Evolutionary conservation across 2,888 invertebrate genomes (phyloP), one percentile per base, ranked within the genome.

Genomic region (Ophonus ardosiacus): DNA sequence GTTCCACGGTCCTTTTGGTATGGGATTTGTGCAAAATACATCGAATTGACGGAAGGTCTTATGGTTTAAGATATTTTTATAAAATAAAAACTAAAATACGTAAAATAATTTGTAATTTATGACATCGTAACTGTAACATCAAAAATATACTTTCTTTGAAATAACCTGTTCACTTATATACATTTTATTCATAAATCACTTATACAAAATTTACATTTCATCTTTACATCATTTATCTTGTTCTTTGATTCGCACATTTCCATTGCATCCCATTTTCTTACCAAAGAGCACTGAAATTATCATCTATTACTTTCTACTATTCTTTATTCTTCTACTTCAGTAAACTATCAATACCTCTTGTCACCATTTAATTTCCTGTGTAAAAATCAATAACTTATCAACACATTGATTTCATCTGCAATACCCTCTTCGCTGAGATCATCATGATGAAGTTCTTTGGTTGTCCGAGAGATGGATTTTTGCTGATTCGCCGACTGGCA

Each of bases 401-500:
- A 10, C 21, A 8, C 10, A 13, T 4, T 18, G 24, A 13, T 68
- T 38, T 68, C 31, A n/a, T 15, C 31, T 68, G 68, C 31, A 68
- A 68, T 5, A 3, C 7, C 15, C n/a, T 15, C 68, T 4, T 7
- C n/a, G n/a, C n/a, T 2, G 7, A 61, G 18, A 63, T 63, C 63
- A n/a, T n/a, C n/a, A n/a, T n/a, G n/a, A n/a, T n/a, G n/a, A n/a
- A n/a, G 10, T 15, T 38, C 31, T 3, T 15, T 8, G 57, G 57
- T 59, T 17, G 18, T 59, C 17, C 10, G 59, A 17, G 59, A 15
- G 31, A 68, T 68, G 68, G 68, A 68, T 68, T 68, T 68, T 68
- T 68, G 68, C 68, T 68, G 68, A 68, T 68, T 68, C 38, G 68
- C 68, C 38, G 68, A 15, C 6, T 38, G 68, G n/a, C 24, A n/a